Evolutionary conservation across 64 coral and sea anemone genomes (phyloP).

Genomic region (Pocillopora verrucosa): DNA sequence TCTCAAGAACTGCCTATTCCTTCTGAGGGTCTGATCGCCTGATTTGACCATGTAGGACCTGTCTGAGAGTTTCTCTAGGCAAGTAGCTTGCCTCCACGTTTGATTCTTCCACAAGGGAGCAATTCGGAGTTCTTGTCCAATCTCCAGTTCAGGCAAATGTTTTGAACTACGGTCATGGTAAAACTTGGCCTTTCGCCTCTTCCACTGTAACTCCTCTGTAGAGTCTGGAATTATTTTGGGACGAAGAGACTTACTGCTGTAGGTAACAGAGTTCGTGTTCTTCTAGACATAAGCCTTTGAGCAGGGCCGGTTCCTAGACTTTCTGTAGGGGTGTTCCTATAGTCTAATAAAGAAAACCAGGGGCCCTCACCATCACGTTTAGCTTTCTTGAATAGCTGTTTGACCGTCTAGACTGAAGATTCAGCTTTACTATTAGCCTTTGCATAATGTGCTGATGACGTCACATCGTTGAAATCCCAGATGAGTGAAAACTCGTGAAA

Average conservation of each 20-base stretch:
- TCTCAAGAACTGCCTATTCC: slow-evolving; percentile 54
- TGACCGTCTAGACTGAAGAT: background rate
- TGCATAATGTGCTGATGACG: no score
- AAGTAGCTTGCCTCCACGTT: slow-evolving; percentile 46
- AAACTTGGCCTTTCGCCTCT: background rate
- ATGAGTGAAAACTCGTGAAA: no score
- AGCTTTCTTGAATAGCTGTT: background rate
- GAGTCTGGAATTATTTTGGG: no score
- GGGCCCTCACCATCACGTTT: background rate
- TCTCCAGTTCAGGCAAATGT: slow-evolving; percentile 48
- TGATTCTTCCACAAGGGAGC: slow-evolving; percentile 22
- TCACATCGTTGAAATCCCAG: no score
- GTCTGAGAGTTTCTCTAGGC: background rate
- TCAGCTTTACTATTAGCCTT: background rate
- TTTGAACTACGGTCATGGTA: slow-evolving; percentile 6
- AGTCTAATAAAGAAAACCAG: background rate
- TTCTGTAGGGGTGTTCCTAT: background rate
- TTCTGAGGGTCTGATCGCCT: background rate
- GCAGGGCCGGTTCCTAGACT: background rate
- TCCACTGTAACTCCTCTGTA: background rate
- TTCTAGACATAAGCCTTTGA: background rate
- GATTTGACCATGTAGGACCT: slow-evolving; percentile 68
- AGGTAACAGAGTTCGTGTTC: no score
- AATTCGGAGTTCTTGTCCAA: background rate
- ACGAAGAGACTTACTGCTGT: no score